A percentile compares a stretch with the other conserved stretches of the same genome.
Conservation (phyloP, 2,113 vertebrate genomes). For the Hystrix brachyura region DNA sequence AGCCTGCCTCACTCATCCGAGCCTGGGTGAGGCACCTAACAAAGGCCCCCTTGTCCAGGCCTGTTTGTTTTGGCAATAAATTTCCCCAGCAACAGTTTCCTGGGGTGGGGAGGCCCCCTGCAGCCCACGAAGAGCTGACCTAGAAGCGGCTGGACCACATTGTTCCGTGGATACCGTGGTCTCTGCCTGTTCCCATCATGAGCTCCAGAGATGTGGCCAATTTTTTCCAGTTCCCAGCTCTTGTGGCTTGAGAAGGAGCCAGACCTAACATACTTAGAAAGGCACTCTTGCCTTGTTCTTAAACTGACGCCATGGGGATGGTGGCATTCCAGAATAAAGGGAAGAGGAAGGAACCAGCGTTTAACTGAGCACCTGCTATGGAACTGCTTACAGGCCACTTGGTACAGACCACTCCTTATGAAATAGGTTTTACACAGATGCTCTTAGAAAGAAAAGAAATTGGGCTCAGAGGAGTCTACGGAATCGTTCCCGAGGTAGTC, state of each 20-base stretch:
- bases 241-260: slow-evolving; percentile 6
- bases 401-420: neutral
- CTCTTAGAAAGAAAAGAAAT: neutral
- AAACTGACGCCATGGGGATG: neutral
- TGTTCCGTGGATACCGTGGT: neutral
- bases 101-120: slow-evolving; percentile 53
- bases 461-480: neutral
- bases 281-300: neutral
- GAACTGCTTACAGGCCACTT: neutral
- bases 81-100: slow-evolving; percentile 53
- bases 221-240: neutral
- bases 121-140: neutral
- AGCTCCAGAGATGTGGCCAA: neutral
- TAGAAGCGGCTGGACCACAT: slow-evolving; percentile 28
- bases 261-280: neutral
- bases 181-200: neutral
- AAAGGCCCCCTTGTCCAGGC: slow-evolving; percentile 75
- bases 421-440: neutral
- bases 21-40: slow-evolving; percentile 63
- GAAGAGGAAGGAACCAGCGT: neutral
- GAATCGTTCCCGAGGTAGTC: neutral
- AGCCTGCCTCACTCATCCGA: neutral
- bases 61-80: slow-evolving; percentile 75
- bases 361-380: neutral
- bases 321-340: neutral